A percentile compares a stretch with the other conserved stretches of the same genome.
These are phyloP conservation scores for Conistra vaccinii DNA, from an alignment of 2,888 invertebrate genomes.

Conservation along the genomic window DNA sequence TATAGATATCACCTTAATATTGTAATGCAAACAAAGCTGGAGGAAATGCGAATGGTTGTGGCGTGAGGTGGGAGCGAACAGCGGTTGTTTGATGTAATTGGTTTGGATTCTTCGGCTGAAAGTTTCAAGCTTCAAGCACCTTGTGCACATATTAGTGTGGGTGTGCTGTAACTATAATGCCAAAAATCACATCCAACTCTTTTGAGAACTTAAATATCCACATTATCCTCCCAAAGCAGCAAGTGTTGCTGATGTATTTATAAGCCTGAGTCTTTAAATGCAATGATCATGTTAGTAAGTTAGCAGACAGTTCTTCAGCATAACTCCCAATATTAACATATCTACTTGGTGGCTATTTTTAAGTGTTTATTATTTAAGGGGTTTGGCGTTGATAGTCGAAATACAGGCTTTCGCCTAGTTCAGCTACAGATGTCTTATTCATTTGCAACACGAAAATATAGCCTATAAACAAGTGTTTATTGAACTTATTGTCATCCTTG, in stretches of 20 bases:
- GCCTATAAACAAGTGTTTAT: background rate
- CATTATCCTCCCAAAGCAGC: background rate
- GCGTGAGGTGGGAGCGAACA: conserved; percentile 50
- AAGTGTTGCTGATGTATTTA: background rate
- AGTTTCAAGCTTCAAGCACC: no score
- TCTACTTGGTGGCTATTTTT: no score
- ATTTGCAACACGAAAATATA: no score
- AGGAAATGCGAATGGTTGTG: conserved; percentile 76
- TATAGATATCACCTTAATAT: conserved; percentile 78
- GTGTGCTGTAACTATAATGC: background rate
- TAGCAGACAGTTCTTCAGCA: no score
- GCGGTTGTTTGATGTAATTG: conserved; percentile 31
- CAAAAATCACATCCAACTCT: background rate
- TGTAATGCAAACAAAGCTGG: conserved; percentile 83
- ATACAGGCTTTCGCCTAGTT: no score
- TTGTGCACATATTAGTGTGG: background rate
- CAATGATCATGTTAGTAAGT: background rate
- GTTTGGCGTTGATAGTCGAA: no score
- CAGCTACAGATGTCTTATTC: no score
- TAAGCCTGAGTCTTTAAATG: background rate
- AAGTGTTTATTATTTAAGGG: no score
- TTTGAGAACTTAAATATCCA: background rate
- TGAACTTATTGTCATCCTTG: background rate
- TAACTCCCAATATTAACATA: background rate
- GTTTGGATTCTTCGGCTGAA: fast-evolving